These are phyloP conservation scores for Anabacerthia variegaticeps DNA, from an alignment of 2,797 vertebrate species.

Conservation along the genomic window DNA sequence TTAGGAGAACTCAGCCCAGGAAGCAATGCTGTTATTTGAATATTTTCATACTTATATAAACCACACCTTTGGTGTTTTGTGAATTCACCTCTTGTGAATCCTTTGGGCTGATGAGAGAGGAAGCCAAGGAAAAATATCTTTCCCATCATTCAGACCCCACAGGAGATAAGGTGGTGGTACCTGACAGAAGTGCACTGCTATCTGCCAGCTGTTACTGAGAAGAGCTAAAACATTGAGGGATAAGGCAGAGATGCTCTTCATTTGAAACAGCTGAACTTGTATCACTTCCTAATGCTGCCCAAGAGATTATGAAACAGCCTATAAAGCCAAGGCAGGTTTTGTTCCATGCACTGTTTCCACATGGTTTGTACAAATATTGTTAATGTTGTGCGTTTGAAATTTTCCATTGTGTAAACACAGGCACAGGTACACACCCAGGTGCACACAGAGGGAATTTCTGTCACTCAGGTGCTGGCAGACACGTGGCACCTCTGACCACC, in stretches of 20 bases:
- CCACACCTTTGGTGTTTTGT: neutral
- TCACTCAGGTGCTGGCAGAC: neutral
- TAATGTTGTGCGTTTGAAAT: accelerated
- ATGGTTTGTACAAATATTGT: neutral
- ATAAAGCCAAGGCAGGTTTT: neutral
- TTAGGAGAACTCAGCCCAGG: neutral
- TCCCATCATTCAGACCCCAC: neutral
- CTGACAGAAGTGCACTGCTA: neutral
- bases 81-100: neutral
- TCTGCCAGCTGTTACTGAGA: neutral
- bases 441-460: neutral
- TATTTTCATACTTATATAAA: neutral
- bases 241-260: neutral
- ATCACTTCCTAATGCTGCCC: neutral
- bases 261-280: neutral
- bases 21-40: neutral
- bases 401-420: neutral
- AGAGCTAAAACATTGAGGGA: neutral
- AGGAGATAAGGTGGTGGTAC: neutral
- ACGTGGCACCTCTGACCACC: neutral
- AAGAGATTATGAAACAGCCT: neutral
- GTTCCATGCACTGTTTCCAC: neutral
- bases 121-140: neutral
- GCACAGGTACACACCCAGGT: accelerated
- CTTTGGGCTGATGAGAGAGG: neutral